phyloP scores from a whole-genome alignment of 2,113 vertebrate species.

The Mesocricetus auratus region DNA sequence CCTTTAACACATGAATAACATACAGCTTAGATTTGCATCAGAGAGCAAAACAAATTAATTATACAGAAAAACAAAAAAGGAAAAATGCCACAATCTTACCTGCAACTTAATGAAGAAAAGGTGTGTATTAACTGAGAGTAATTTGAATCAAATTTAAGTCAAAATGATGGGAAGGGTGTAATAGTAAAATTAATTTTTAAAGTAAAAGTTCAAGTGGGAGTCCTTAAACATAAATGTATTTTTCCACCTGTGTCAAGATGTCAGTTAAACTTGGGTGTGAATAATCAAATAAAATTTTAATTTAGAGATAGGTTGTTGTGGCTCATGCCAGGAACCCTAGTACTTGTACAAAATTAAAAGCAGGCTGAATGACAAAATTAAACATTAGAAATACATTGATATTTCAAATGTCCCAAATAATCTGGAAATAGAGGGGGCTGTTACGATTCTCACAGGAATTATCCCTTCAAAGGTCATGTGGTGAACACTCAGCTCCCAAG shows the following conservation, averaged over 20 bases:
- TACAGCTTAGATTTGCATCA: slow-evolving; percentile 74
- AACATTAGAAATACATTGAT: background rate
- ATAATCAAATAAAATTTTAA: slow-evolving; percentile 82
- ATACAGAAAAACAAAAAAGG: slow-evolving; percentile 76
- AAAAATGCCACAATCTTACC: slow-evolving; percentile 70
- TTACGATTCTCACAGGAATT: background rate
- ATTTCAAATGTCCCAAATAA: slow-evolving; percentile 77
- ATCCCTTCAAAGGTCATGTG: background rate
- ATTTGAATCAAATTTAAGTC: slow-evolving; percentile 75
- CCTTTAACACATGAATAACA: slow-evolving; percentile 78
- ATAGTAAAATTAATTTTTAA: slow-evolving; percentile 49
- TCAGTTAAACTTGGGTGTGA: slow-evolving; percentile 82
- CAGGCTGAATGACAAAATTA: background rate
- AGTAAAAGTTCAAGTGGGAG: slow-evolving; percentile 78
- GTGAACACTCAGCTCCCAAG: background rate
- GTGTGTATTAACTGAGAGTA: slow-evolving; percentile 53
- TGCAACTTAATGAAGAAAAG: slow-evolving; percentile 75
- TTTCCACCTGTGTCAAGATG: slow-evolving; percentile 69
- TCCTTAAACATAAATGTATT: slow-evolving; percentile 77
- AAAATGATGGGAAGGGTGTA: slow-evolving; percentile 69
- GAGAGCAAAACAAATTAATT: slow-evolving; percentile 66
- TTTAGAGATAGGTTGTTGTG: background rate
- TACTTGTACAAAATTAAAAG: background rate
- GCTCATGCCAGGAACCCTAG: background rate
- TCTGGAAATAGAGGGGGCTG: slow-evolving; percentile 61